Percentiles rank a stretch among this genome's conserved stretches.
phyloP scores from a whole-genome alignment of 2,888 invertebrate genomes.

The Tipula confusa region DNA sequence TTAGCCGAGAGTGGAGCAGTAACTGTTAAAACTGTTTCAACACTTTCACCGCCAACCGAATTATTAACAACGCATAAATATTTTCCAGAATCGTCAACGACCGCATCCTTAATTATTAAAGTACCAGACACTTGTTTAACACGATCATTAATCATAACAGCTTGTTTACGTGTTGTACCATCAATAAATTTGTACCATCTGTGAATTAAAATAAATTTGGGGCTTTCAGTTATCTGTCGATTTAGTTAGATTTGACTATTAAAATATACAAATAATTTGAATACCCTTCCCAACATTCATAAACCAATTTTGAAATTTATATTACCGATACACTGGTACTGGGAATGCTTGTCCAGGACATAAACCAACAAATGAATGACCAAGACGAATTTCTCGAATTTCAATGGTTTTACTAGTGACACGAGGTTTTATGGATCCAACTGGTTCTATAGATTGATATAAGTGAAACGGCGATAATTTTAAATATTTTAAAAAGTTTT shows the following conservation, averaged over 20 bases:
- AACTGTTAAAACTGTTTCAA: conserved; percentile 87
- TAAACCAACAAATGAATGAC: conserved; percentile 40
- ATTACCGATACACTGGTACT: conserved; percentile 64
- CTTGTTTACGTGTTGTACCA: conserved; percentile 77
- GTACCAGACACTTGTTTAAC: conserved; percentile 92
- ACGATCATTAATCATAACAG: conserved; percentile 83
- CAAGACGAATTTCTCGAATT: conserved; percentile 41
- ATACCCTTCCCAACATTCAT: conserved; percentile 31
- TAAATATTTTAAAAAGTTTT: neutral
- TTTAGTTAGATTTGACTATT: neutral
- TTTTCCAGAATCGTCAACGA: conserved; percentile 89
- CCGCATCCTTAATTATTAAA: conserved; percentile 84
- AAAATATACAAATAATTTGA: conserved; percentile 21
- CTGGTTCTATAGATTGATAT: conserved; percentile 41
- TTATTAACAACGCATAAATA: conserved; percentile 94
- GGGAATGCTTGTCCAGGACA: conserved; percentile 55
- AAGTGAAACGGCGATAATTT: neutral
- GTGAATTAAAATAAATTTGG: conserved; percentile 54
- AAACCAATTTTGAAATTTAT: conserved; percentile 26
- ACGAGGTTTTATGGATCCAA: conserved; percentile 47
- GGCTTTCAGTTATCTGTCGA: conserved; percentile 28
- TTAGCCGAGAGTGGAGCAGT: conserved; percentile 84
- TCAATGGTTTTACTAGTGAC: conserved; percentile 46
- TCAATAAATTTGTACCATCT: conserved; percentile 95
- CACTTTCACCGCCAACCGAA: conserved; percentile 88